phyloP scores from a whole-genome alignment of 2,888 invertebrate species.

The Mesorhabditis belari region DNA sequence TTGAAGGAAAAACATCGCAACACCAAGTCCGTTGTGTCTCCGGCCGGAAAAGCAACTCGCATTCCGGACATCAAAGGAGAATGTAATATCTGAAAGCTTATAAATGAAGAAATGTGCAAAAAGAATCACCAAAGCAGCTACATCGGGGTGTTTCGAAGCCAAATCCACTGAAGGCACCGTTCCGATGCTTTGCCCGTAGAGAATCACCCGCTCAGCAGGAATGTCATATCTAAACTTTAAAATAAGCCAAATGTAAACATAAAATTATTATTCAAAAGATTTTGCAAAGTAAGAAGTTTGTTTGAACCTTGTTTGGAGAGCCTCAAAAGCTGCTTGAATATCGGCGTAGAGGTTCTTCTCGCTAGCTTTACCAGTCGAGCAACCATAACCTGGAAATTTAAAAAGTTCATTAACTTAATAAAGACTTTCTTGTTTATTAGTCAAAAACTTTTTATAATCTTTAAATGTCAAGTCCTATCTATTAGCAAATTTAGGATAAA shows the following conservation, averaged over 20 bases:
- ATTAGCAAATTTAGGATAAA: not conserved
- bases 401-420: too few species aligned
- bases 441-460: too few species aligned
- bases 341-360: conserved; percentile 98
- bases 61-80: conserved; percentile 96
- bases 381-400: conserved; percentile 41
- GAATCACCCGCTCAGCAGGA: conserved; percentile 87
- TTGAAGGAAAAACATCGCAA: conserved; percentile 95
- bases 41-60: conserved; percentile 90
- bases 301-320: conserved; percentile 28
- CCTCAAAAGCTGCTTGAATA: conserved; percentile 69
- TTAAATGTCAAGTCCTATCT: not conserved
- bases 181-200: conserved; percentile 97
- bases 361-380: conserved; percentile 77
- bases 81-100: conserved; percentile 75
- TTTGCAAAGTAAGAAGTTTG: not conserved
- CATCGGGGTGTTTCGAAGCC: conserved; percentile 66
- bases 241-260: not conserved
- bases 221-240: conserved; percentile 64
- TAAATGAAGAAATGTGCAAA: not conserved
- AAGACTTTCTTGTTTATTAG: too few species aligned
- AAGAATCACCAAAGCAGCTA: conserved; percentile 17
- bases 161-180: conserved; percentile 96
- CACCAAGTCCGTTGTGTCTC: conserved; percentile 68
- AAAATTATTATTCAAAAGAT: not conserved